phyloP scores from a whole-genome alignment of 2,888 invertebrate species.

The Meiosimyza platycephala region DNA sequence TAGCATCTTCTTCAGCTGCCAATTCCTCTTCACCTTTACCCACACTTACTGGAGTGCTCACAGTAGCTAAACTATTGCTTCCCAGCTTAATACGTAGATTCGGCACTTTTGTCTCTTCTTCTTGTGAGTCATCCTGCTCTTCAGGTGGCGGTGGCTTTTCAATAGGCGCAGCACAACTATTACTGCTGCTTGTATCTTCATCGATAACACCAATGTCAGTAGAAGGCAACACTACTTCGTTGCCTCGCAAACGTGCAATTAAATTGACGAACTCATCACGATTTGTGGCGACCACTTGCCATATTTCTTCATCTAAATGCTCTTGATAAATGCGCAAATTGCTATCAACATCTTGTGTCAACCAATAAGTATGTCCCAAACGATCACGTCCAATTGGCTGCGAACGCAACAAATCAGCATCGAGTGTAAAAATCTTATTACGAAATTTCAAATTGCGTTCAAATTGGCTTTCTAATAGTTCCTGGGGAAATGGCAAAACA shows the following conservation, averaged over 20 bases:
- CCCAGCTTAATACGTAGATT: slow-evolving; percentile 63
- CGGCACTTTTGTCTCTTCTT: slow-evolving; percentile 68
- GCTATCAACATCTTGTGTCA: slow-evolving; percentile 87
- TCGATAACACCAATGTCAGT: slow-evolving; percentile 71
- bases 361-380: slow-evolving; percentile 93
- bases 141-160: slow-evolving; percentile 54
- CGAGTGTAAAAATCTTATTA: slow-evolving; percentile 81
- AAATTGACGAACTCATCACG: slow-evolving; percentile 84
- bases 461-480: slow-evolving; percentile 93
- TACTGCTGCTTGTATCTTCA: slow-evolving; percentile 76
- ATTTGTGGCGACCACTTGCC: slow-evolving; percentile 91
- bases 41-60: slow-evolving; percentile 29
- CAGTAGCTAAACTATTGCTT: slow-evolving; percentile 39
- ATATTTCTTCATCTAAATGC: slow-evolving; percentile 95
- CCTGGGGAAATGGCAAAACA: slow-evolving; percentile 69
- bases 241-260: slow-evolving; percentile 80
- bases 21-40: slow-evolving; percentile 46
- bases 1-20: slow-evolving; percentile 47
- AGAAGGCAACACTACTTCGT: slow-evolving; percentile 72
- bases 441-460: slow-evolving; percentile 95
- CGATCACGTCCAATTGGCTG: slow-evolving; percentile 93
- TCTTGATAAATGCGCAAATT: slow-evolving; percentile 94
- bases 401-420: slow-evolving; percentile 83
- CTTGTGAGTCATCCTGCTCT: slow-evolving; percentile 69
- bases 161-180: slow-evolving; percentile 55